Evolutionary conservation across 1,140 invertebrate species (phyloP).

Genomic region (Schlechtendalia chinensis): DNA sequence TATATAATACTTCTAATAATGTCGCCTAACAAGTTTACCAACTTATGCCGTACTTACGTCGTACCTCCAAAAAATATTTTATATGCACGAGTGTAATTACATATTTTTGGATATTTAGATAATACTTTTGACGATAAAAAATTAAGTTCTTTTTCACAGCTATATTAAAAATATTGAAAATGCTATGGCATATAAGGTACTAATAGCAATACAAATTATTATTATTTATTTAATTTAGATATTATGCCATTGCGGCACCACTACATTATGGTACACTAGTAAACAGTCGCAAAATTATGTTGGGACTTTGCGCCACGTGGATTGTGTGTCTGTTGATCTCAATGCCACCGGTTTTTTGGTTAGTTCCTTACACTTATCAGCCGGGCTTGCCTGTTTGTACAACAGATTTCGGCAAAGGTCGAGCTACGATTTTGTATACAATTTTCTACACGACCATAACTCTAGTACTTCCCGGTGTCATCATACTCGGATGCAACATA

Average conservation of each 20-base stretch:
- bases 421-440: constrained; percentile 63
- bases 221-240: background rate
- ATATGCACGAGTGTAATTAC: too few relatives aligned
- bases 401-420: constrained; percentile 66
- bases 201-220: too few relatives aligned
- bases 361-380: constrained; percentile 60
- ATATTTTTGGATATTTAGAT: too few relatives aligned
- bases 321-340: constrained; percentile 57
- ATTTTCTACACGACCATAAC: constrained; percentile 66
- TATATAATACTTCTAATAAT: too few relatives aligned
- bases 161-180: too few relatives aligned
- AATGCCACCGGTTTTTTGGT: constrained; percentile 57
- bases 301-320: constrained; percentile 60
- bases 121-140: too few relatives aligned
- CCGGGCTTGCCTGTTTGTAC: constrained; percentile 64
- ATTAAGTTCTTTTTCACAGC: too few relatives aligned
- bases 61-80: too few relatives aligned
- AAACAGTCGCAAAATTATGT: constrained; percentile 63
- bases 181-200: too few relatives aligned
- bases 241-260: constrained; percentile 73
- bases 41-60: too few relatives aligned
- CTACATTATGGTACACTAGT: constrained; percentile 73
- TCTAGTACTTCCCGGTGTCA: constrained; percentile 65
- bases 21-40: too few relatives aligned
- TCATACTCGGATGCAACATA: constrained; percentile 72